Percentiles rank a stretch among this genome's conserved stretches.
Conservation (phyloP, 1,140 invertebrate species). For the Drosophila ogumai region DNA sequence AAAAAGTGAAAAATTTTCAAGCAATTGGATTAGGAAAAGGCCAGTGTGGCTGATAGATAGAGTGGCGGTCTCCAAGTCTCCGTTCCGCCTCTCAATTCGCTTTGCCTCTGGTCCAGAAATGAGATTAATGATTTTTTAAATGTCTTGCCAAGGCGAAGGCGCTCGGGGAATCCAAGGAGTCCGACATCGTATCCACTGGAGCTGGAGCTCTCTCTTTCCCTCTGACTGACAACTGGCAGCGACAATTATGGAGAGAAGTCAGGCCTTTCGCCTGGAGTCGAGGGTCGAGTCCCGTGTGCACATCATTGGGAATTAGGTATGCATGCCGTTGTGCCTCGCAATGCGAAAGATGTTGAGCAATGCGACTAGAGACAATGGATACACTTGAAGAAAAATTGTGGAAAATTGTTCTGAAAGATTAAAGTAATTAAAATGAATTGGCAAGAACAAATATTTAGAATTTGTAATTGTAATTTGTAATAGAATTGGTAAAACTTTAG, state of each 20-base stretch:
- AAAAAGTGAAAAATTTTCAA: slow-evolving; percentile 49
- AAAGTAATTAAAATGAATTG: too few species aligned
- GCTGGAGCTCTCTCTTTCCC: neutral
- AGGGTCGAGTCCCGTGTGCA: slow-evolving; percentile 60
- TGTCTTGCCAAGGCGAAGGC: slow-evolving; percentile 40
- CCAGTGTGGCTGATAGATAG: slow-evolving; percentile 21
- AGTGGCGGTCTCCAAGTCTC: slow-evolving; percentile 15
- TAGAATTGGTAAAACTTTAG: too few species aligned
- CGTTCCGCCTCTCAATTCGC: slow-evolving; percentile 8
- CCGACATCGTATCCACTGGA: slow-evolving; percentile 25
- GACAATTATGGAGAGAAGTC: slow-evolving; percentile 50
- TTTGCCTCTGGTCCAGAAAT: slow-evolving; percentile 36
- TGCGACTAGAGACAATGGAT: slow-evolving; percentile 66
- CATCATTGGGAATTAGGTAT: slow-evolving; percentile 81
- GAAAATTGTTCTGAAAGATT: fast-evolving
- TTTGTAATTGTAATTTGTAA: too few species aligned
- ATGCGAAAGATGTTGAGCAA: slow-evolving; percentile 68
- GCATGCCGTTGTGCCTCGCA: slow-evolving; percentile 69
- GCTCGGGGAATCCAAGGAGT: slow-evolving; percentile 12
- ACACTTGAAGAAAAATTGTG: slow-evolving; percentile 12
- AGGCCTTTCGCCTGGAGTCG: slow-evolving; percentile 24
- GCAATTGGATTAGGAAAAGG: slow-evolving; percentile 55
- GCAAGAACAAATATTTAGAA: too few species aligned
- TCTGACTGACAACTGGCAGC: slow-evolving; percentile 50
- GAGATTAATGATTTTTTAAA: slow-evolving; percentile 64